Evolutionary conservation across 2,113 vertebrate species (phyloP).

Genomic region (Leucoraja erinaceus): DNA sequence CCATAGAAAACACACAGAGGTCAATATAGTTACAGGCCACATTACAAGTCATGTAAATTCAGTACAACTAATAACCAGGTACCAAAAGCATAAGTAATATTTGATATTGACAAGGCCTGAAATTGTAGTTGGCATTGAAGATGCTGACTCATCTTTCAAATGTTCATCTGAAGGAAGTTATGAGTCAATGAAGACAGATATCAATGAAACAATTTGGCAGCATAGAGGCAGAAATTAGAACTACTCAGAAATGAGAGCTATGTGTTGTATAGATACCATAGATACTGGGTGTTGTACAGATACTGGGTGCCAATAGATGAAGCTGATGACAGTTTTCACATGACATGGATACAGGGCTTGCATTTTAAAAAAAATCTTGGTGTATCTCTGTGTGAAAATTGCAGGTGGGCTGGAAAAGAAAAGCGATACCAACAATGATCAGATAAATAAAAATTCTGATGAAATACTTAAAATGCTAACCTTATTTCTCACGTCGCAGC

Average conservation of each 20-base stretch:
- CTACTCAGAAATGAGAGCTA: neutral
- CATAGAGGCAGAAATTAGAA: neutral
- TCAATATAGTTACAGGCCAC: neutral
- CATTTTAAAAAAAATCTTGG: neutral
- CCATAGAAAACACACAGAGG: neutral
- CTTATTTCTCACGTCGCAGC: too few species aligned
- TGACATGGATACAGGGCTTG: neutral
- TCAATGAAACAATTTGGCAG: neutral
- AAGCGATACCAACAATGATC: neutral
- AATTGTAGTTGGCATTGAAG: neutral
- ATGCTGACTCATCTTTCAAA: neutral
- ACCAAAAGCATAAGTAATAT: neutral
- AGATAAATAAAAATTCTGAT: neutral
- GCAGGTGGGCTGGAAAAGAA: neutral
- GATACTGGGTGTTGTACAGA: too few species aligned
- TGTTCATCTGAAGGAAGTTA: neutral
- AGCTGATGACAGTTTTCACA: too few species aligned
- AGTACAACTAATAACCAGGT: neutral
- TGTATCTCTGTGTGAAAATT: neutral
- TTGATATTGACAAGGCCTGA: neutral
- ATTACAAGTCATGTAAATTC: neutral
- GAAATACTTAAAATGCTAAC: too few species aligned
- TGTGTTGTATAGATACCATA: neutral
- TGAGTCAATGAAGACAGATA: neutral
- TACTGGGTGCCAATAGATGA: too few species aligned